phyloP scores from a whole-genome alignment of 2,888 invertebrate species.

The Anthophora plumipes region DNA sequence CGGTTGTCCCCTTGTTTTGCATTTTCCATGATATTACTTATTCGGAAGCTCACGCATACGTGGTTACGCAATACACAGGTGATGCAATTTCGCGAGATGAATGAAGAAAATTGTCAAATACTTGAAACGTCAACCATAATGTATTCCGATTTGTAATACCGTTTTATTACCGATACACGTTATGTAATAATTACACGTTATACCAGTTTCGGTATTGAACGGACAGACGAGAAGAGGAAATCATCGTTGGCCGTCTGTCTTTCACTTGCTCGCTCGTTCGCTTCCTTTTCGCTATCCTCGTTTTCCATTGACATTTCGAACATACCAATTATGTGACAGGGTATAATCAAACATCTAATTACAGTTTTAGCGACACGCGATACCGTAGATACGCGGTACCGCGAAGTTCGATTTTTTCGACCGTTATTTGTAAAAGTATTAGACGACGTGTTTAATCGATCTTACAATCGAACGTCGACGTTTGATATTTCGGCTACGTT shows the following conservation, averaged over 20 bases:
- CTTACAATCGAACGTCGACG: background rate
- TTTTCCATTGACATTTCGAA: constrained; percentile 21
- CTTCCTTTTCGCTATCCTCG: background rate
- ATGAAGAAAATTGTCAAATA: background rate
- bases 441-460: background rate
- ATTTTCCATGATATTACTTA: background rate
- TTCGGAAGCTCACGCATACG: background rate
- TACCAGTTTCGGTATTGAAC: background rate
- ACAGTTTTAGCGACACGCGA: background rate
- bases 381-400: background rate
- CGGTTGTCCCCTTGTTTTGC: background rate
- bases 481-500: background rate
- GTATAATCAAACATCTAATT: constrained; percentile 13
- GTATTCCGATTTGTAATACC: constrained; percentile 10
- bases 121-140: background rate
- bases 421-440: background rate
- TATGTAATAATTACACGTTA: background rate
- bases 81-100: background rate
- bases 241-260: background rate
- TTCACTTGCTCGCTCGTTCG: background rate
- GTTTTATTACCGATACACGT: constrained; percentile 9
- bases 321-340: constrained; percentile 8
- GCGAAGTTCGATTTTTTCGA: constrained; percentile 5
- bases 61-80: background rate
- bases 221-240: background rate